Evolutionary conservation across 2,797 vertebrate species (phyloP).

Genomic region (Balearica regulorum): DNA sequence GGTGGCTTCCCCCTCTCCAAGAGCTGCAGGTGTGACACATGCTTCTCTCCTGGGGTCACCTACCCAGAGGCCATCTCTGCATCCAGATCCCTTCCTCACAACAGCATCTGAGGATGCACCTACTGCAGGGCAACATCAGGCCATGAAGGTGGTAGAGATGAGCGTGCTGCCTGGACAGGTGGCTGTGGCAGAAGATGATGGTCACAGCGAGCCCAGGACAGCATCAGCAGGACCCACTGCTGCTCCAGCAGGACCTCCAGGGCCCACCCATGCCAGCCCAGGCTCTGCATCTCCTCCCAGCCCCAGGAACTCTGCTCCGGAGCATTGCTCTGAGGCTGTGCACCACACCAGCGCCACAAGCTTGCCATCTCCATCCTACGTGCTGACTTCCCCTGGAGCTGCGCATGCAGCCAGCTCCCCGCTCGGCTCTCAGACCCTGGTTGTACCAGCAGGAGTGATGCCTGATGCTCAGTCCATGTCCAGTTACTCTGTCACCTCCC

Average conservation of each 20-base stretch:
- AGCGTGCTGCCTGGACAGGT: neutral
- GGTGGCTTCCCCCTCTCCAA: neutral
- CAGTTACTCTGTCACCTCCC: neutral
- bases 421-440: neutral
- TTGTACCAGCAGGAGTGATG: neutral
- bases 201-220: neutral
- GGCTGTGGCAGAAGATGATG: neutral
- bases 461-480: accelerated
- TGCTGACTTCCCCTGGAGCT: accelerated
- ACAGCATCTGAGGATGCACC: neutral
- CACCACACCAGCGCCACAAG: accelerated
- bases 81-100: neutral
- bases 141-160: neutral
- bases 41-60: neutral
- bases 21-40: neutral
- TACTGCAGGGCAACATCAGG: neutral
- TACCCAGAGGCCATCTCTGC: neutral
- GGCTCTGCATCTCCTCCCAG: neutral
- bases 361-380: neutral
- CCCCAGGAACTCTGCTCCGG: accelerated
- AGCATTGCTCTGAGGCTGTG: neutral
- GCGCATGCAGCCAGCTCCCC: accelerated
- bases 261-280: neutral
- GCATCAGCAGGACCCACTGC: accelerated
- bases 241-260: neutral